A percentile compares a stretch with the other conserved stretches of the same genome.
phyloP scores from a whole-genome alignment of 2,888 invertebrate genomes.

The Platerodrilus igneus region DNA sequence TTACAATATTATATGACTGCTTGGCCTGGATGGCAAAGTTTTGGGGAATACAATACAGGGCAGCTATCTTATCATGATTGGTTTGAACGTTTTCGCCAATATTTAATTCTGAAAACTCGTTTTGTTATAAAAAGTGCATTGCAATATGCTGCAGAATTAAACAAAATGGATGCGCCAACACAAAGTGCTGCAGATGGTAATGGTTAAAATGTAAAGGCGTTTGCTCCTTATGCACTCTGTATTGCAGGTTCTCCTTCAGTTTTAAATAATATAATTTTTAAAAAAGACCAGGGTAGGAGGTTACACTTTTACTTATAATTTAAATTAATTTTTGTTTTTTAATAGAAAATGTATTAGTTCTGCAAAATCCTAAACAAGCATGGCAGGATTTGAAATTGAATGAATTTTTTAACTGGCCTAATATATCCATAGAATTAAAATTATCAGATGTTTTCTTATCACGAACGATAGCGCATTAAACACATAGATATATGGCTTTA shows the following conservation, averaged over 20 bases:
- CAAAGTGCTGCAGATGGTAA: constrained; percentile 10
- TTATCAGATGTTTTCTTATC: constrained; percentile 24
- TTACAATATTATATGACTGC: constrained; percentile 27
- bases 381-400: constrained; percentile 19
- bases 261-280: constrained; percentile 24
- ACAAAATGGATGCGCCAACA: not conserved
- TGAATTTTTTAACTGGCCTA: constrained; percentile 25
- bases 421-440: constrained; percentile 21
- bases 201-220: constrained; percentile 10
- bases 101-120: constrained; percentile 21
- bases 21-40: constrained; percentile 29
- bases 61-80: constrained; percentile 16
- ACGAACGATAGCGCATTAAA: constrained; percentile 19
- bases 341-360: constrained; percentile 22
- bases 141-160: constrained; percentile 2
- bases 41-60: constrained; percentile 7
- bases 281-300: constrained; percentile 17
- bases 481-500: constrained; percentile 23
- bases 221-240: constrained; percentile 20
- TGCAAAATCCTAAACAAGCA: constrained; percentile 22
- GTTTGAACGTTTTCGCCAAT: constrained; percentile 21
- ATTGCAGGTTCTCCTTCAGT: constrained; percentile 24
- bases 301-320: constrained; percentile 5
- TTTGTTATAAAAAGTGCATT: constrained; percentile 12
- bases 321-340: constrained; percentile 5